phyloP scores from a whole-genome alignment of 2,888 invertebrate genomes.

The Oegoconia quadripuncta region DNA sequence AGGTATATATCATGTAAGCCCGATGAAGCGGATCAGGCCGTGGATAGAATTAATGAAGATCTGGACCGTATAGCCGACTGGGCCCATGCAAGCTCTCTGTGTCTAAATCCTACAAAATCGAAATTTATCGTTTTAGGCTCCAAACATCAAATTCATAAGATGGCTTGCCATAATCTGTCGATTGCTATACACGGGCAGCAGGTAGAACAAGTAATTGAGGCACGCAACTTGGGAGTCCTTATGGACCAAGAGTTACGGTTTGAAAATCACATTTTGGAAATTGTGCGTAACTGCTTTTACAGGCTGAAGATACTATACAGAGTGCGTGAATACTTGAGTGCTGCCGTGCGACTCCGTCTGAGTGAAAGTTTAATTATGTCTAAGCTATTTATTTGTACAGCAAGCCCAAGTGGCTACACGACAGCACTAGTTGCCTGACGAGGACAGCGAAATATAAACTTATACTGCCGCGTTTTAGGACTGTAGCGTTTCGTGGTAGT shows the following conservation, averaged over 20 bases:
- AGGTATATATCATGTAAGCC: constrained; percentile 12
- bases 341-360: neutral
- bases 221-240: neutral
- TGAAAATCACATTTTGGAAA: neutral
- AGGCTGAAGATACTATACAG: neutral
- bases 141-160: neutral
- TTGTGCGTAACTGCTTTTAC: neutral
- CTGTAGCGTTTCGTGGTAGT: too few species aligned
- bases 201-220: neutral
- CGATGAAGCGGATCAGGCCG: neutral
- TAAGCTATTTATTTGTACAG: too few species aligned
- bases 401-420: too few species aligned
- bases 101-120: neutral
- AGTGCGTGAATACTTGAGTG: neutral
- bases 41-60: constrained; percentile 11
- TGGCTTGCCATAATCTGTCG: neutral
- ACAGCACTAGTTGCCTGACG: too few species aligned
- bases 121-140: neutral
- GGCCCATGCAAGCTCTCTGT: neutral
- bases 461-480: too few species aligned
- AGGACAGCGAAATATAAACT: too few species aligned
- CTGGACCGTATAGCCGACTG: constrained; percentile 7
- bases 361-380: too few species aligned
- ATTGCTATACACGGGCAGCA: neutral
- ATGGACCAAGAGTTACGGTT: neutral